A percentile compares a stretch with the other conserved stretches of the same genome.
Evolutionary conservation across 2,888 invertebrate genomes (phyloP).

Genomic region (Tiliacea citrago): DNA sequence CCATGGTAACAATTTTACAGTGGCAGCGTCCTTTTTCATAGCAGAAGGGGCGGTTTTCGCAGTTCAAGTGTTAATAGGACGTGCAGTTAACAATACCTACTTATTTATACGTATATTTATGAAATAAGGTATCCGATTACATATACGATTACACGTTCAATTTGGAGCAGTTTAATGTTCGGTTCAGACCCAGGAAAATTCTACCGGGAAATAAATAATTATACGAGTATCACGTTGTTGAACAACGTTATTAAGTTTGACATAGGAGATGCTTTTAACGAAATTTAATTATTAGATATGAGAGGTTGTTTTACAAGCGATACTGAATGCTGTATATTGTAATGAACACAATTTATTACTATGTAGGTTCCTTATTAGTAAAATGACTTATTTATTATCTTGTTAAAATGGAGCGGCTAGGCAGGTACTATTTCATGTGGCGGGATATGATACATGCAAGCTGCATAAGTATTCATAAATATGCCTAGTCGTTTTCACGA

Average conservation of each 20-base stretch:
- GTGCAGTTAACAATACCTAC: background rate
- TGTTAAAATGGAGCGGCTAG: background rate
- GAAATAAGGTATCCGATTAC: background rate
- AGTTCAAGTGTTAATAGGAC: background rate
- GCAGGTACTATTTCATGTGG: too few relatives aligned
- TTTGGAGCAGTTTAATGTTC: slow-evolving; percentile 2
- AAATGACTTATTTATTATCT: background rate
- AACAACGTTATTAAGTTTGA: background rate
- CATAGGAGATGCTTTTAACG: slow-evolving; percentile 1
- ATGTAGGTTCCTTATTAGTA: background rate
- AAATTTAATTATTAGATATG: slow-evolving; percentile 13
- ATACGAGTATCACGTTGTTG: slow-evolving; percentile 14
- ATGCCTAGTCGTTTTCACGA: background rate
- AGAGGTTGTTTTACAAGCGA: background rate
- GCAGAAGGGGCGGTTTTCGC: background rate
- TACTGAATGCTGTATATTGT: background rate
- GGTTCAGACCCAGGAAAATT: background rate
- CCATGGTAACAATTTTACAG: background rate
- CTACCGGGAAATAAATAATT: background rate
- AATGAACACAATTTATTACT: background rate
- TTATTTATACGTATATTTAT: background rate
- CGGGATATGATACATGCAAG: background rate
- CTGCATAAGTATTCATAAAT: too few relatives aligned
- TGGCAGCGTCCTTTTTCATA: background rate
- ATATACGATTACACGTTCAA: background rate